Percentiles rank a stretch among this genome's conserved stretches.
Evolutionary conservation across 2,888 invertebrate genomes (phyloP).

Genomic region (Meiosimyza decipiens): DNA sequence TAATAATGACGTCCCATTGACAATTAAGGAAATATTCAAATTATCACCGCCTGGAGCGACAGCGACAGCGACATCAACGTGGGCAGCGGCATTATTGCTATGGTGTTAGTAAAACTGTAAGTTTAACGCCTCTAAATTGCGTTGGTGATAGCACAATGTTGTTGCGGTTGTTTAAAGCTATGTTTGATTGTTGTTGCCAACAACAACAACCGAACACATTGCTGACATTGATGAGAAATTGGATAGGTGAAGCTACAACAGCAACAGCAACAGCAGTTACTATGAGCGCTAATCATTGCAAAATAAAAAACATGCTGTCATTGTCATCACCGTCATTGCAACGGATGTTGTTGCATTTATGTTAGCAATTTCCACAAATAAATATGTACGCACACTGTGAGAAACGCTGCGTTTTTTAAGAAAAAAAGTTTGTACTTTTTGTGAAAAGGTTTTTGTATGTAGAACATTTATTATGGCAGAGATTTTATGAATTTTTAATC

Average conservation of each 20-base stretch:
- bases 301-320: slow-evolving; percentile 15
- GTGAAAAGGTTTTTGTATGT: too few species aligned
- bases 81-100: slow-evolving; percentile 22
- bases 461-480: too few species aligned
- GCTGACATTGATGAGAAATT: neutral
- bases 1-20: slow-evolving; percentile 81
- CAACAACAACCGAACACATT: slow-evolving; percentile 2
- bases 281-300: neutral
- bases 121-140: neutral
- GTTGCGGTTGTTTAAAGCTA: neutral
- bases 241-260: neutral
- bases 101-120: neutral
- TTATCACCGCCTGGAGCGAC: neutral
- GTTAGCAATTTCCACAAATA: slow-evolving; percentile 27
- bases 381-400: neutral
- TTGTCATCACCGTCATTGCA: slow-evolving; percentile 22
- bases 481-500: too few species aligned
- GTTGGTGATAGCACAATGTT: neutral
- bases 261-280: neutral
- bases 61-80: slow-evolving; percentile 18
- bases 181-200: neutral
- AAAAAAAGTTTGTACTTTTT: too few species aligned
- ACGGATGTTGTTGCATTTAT: slow-evolving; percentile 15
- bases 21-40: slow-evolving; percentile 66
- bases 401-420: too few species aligned